Evolutionary conservation across 2,797 vertebrate species (phyloP).

Genomic region (Lates japonicus): DNA sequence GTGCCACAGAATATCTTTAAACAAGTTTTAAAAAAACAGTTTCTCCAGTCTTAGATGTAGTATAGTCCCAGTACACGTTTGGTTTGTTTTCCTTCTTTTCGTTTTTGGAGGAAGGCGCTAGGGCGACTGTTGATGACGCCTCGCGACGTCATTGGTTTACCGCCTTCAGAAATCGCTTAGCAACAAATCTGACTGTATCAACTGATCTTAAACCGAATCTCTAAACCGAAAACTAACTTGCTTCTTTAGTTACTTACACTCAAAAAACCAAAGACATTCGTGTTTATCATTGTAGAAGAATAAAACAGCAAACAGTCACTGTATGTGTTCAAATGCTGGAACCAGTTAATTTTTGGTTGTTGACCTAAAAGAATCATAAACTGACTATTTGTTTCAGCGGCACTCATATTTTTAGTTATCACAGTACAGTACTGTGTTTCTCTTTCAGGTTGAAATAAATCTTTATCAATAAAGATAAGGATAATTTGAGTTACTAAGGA

Average conservation of each 20-base stretch:
- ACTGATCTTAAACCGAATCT: neutral
- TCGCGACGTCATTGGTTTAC: neutral
- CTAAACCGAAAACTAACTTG: no score
- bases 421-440: no score
- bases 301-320: no score
- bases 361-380: no score
- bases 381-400: no score
- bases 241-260: no score
- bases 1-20: fast-evolving
- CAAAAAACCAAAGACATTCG: no score
- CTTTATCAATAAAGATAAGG: no score
- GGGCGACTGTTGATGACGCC: slow-evolving; percentile 59
- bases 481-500: neutral
- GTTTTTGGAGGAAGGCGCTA: neutral
- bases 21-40: neutral
- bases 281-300: no score
- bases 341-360: no score
- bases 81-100: slow-evolving; percentile 34
- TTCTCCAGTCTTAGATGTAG: neutral
- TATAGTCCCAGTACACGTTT: neutral
- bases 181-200: neutral
- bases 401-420: no score
- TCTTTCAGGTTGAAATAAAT: neutral
- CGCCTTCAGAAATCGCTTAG: neutral
- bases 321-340: no score